Evolutionary conservation across 1,140 invertebrate genomes (phyloP), one percentile per base, ranked within the genome.

Genomic region (Belonocnema kinseyi): DNA sequence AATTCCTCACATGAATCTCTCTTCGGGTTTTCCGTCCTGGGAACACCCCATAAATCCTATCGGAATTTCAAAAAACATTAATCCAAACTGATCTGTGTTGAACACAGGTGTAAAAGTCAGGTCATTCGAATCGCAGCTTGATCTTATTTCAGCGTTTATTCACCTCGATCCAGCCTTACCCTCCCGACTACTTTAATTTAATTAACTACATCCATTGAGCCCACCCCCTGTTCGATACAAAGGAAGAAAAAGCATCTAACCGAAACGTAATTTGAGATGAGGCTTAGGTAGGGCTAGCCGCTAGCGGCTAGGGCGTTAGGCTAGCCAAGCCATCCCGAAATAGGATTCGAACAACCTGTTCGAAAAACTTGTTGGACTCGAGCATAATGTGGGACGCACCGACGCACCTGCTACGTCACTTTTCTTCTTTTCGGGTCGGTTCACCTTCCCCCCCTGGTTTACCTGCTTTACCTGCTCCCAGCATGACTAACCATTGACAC

Each of bases 321-420:
- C 58, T 66, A 66, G 21, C 58, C 26, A 66, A 75, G 74, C 40
- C 74, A 56, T 26, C 40, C 14, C 54, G 74, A 70, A 75, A 75
- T 50, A 61, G 46, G 74, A 61, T 50, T 50, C 54, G 54, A 61
- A 56, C 74, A 61, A 75, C 74, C 54, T 76, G 75, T 71, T 53
- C 19, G 46, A 72, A 71, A 46, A 71, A 76, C 72, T 56, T 74
- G 61, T 66, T 66, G 61, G 61, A 66, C 26, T 66, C 61, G n/a
- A 33, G 61, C 61, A 66, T 66, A 66, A 66, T 66, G 40, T 46
- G 17, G 75, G 82, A 81, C 83, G 76, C 83, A 86, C 86, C 86
- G 82, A 81, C 83, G 76, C 83, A 86, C 86, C 86, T 87, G 86
- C 79, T 78, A 80, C 78, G 78, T 85, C 85, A 85, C 83, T 86